These are phyloP conservation scores for Amphiprion percula DNA, from an alignment of 2,113 vertebrate genomes.

Conservation along the genomic window DNA sequence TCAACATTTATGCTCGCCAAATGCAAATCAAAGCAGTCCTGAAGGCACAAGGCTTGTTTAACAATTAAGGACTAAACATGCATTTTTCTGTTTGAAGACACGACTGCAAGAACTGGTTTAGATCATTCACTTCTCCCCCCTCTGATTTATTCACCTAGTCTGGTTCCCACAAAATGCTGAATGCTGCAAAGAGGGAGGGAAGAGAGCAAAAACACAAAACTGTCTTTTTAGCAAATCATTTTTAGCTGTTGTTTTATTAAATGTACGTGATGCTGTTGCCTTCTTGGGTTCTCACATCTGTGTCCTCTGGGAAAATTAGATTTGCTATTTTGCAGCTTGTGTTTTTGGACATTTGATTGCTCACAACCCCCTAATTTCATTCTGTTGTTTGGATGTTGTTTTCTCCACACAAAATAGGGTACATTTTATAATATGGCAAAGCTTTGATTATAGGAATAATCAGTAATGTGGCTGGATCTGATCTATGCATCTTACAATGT, in stretches of 20 bases:
- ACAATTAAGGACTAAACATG: constrained; percentile 29
- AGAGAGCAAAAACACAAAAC: neutral
- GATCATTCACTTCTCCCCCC: constrained; percentile 13
- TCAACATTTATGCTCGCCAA: constrained; percentile 47
- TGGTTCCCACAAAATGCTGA: neutral
- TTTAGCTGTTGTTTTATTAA: neutral
- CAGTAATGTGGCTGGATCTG: constrained; percentile 9
- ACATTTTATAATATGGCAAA: neutral
- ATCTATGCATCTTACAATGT: constrained; percentile 5
- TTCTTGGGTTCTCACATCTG: constrained; percentile 1
- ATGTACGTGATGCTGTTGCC: neutral
- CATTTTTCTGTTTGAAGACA: constrained; percentile 26
- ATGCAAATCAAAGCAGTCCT: constrained; percentile 34
- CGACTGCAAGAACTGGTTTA: neutral
- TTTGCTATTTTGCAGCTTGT: constrained; percentile 15
- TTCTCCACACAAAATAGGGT: neutral
- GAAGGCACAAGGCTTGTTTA: neutral
- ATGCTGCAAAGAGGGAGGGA: neutral
- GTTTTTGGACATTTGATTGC: constrained; percentile 30
- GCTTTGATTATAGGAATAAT: constrained; percentile 56
- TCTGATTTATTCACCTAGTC: neutral
- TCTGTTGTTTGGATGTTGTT: constrained; percentile 28
- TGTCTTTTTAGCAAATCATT: neutral
- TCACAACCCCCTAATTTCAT: constrained; percentile 16
- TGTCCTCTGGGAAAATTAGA: neutral